Conservation (phyloP, 2,113 vertebrate genomes). For the Brienomyrus brachyistius region DNA sequence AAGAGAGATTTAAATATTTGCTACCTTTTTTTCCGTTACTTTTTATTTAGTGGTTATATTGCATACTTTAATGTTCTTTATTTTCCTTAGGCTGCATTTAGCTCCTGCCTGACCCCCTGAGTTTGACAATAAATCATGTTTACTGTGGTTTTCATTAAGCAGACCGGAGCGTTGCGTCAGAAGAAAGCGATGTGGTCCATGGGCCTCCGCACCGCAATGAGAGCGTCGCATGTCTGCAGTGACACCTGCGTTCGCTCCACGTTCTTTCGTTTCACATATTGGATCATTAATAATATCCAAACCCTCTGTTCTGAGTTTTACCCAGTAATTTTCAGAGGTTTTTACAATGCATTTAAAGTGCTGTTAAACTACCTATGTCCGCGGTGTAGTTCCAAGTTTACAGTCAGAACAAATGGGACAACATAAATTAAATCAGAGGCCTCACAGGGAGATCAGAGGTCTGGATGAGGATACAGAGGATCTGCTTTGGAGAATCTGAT, state of each 20-base stretch:
- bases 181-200: neutral
- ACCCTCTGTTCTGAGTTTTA: neutral
- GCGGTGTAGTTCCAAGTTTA: neutral
- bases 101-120: neutral
- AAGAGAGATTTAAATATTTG: neutral
- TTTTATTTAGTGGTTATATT: neutral
- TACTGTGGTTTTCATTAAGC: constrained; percentile 15
- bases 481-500: neutral
- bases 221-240: neutral
- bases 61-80: neutral
- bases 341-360: neutral
- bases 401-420: neutral
- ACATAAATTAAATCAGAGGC: neutral
- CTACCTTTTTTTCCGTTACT: neutral
- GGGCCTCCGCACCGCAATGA: neutral
- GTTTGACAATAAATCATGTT: neutral
- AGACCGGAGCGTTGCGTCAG: neutral
- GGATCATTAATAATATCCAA: neutral
- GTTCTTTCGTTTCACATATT: neutral
- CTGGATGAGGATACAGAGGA: neutral
- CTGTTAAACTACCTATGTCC: neutral
- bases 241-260: neutral
- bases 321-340: neutral
- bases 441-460: neutral
- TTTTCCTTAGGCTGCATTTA: neutral